Conservation (phyloP, 2,888 invertebrate genomes). For the Catocala sponsa region DNA sequence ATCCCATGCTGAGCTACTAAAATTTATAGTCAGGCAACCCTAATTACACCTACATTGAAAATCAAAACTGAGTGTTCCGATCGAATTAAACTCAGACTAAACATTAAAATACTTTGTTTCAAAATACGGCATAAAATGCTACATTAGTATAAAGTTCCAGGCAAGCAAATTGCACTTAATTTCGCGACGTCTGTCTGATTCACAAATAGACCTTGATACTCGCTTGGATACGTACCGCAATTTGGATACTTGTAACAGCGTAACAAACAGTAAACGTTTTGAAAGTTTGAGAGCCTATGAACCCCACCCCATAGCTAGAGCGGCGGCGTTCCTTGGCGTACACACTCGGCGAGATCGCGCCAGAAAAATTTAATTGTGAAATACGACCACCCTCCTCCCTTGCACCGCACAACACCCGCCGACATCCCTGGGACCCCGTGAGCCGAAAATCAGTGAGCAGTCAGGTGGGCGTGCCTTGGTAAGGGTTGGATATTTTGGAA, state of each 20-base stretch:
- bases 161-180: no score
- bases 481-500: conserved; percentile 19
- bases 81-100: no score
- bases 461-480: conserved; percentile 53
- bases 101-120: no score
- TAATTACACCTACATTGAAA: no score
- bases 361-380: conserved; percentile 87
- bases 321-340: conserved; percentile 76
- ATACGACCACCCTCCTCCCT: conserved; percentile 68
- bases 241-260: no score
- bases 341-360: conserved; percentile 78
- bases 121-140: no score
- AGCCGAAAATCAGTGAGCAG: conserved; percentile 41
- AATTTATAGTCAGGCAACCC: no score
- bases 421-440: conserved; percentile 35
- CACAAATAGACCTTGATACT: neutral
- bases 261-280: neutral
- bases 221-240: no score
- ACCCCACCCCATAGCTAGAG: conserved; percentile 64
- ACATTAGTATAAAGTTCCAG: no score
- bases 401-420: conserved; percentile 32
- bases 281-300: conserved; percentile 62
- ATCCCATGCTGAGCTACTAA: no score
- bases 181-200: no score
- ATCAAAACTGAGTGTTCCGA: no score